These are phyloP conservation scores for Gopherus flavomarginatus DNA, from an alignment of 2,113 vertebrate genomes.

Conservation along the genomic window DNA sequence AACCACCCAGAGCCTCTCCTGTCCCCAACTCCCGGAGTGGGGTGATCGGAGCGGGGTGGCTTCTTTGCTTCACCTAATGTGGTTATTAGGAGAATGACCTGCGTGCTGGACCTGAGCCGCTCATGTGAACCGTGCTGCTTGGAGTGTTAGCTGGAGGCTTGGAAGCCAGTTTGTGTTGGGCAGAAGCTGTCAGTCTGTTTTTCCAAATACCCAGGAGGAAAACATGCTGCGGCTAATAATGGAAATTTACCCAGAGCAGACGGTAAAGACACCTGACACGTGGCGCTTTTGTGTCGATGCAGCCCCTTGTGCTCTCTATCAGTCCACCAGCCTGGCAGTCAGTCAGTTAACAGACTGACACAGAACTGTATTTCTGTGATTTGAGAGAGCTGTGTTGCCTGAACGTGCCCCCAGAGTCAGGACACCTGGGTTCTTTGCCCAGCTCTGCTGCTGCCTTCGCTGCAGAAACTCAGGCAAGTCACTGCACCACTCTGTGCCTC, in stretches of 20 bases:
- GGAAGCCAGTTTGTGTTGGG: background rate
- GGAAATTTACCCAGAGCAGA: slow-evolving; percentile 59
- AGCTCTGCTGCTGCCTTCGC: slow-evolving; percentile 19
- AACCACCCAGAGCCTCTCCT: background rate
- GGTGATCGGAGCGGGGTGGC: too few relatives aligned
- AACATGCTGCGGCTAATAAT: rapidly evolving
- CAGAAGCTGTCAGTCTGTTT: background rate
- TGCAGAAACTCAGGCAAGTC: slow-evolving; percentile 29
- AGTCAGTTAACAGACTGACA: background rate
- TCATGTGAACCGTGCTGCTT: background rate
- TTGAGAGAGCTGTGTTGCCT: background rate
- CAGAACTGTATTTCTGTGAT: background rate
- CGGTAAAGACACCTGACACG: slow-evolving; percentile 22
- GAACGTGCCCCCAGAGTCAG: background rate
- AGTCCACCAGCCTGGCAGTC: background rate
- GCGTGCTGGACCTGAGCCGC: background rate
- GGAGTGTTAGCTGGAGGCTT: background rate
- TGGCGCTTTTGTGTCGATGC: background rate
- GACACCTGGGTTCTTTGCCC: slow-evolving; percentile 29
- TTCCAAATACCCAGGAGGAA: background rate
- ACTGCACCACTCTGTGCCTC: background rate
- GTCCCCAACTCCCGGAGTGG: background rate
- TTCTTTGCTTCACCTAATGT: background rate
- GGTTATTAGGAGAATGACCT: background rate
- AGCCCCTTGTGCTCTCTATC: background rate